These are phyloP conservation scores for Peromyscus nudipes DNA, from an alignment of 2,797 vertebrate species.

Conservation along the genomic window DNA sequence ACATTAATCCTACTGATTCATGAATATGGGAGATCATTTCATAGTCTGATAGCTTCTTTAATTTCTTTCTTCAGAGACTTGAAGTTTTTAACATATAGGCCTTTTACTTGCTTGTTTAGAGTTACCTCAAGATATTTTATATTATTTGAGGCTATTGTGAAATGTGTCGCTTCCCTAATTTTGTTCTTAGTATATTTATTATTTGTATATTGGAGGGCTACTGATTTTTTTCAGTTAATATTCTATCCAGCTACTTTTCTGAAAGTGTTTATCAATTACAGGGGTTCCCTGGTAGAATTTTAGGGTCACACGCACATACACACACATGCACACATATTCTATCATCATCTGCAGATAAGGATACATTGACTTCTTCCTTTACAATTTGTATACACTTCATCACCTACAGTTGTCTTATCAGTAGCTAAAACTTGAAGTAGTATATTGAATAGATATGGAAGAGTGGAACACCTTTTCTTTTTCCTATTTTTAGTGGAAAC, in stretches of 20 bases:
- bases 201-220: background rate
- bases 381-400: background rate
- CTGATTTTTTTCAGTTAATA: background rate
- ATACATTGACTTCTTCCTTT: background rate
- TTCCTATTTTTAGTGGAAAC: background rate
- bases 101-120: background rate
- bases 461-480: background rate
- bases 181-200: background rate
- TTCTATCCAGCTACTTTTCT: background rate
- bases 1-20: background rate
- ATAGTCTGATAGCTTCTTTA: background rate
- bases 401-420: background rate
- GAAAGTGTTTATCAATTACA: background rate
- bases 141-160: background rate
- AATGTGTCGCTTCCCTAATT: background rate
- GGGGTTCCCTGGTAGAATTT: background rate
- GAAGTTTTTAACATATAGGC: background rate
- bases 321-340: too few species aligned
- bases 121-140: background rate
- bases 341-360: background rate
- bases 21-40: background rate
- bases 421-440: background rate
- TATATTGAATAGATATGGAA: background rate
- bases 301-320: background rate
- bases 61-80: background rate